Conservation (phyloP, 2,888 invertebrate species). For the Lordiphosa andalusiaca region DNA sequence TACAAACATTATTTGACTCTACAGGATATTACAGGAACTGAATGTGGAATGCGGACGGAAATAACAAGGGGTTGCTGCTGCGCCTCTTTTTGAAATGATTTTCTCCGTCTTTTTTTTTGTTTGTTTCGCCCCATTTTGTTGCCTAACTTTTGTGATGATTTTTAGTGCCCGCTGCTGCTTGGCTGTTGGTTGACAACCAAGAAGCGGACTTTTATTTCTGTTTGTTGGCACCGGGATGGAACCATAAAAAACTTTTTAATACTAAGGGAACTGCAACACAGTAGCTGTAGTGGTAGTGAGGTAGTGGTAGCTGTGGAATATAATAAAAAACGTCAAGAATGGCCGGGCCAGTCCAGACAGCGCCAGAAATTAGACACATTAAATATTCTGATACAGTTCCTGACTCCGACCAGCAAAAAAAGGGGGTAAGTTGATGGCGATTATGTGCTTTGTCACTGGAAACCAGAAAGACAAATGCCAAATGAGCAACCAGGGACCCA, state of each 20-base stretch:
- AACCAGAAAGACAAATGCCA: slow-evolving; percentile 21
- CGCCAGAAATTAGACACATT: slow-evolving; percentile 58
- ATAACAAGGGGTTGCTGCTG: slow-evolving; percentile 37
- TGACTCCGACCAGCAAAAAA: slow-evolving; percentile 9
- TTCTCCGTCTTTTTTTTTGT: not conserved
- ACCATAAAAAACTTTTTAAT: slow-evolving; percentile 69
- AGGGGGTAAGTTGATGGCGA: slow-evolving; percentile 35
- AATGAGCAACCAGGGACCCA: slow-evolving; percentile 60
- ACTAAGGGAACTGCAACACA: slow-evolving; percentile 22
- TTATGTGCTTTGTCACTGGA: slow-evolving; percentile 38
- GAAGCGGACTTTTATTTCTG: slow-evolving; percentile 32
- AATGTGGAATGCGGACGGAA: slow-evolving; percentile 29
- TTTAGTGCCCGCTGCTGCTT: slow-evolving; percentile 51
- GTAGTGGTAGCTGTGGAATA: slow-evolving; percentile 24
- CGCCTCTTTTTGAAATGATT: slow-evolving; percentile 30
- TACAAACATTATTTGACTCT: slow-evolving; percentile 42
- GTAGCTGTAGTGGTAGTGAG: too few relatives aligned
- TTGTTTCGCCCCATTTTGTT: not conserved
- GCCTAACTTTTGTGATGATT: slow-evolving; percentile 56
- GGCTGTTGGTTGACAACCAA: slow-evolving; percentile 42
- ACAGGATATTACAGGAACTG: slow-evolving; percentile 37
- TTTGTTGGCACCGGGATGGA: slow-evolving; percentile 44
- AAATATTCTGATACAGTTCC: slow-evolving; percentile 41
- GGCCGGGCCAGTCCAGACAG: slow-evolving; percentile 14
- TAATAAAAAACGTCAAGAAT: slow-evolving; percentile 5